phyloP scores from a whole-genome alignment of 2,888 invertebrate genomes.

The Metopia argyrocephala region DNA sequence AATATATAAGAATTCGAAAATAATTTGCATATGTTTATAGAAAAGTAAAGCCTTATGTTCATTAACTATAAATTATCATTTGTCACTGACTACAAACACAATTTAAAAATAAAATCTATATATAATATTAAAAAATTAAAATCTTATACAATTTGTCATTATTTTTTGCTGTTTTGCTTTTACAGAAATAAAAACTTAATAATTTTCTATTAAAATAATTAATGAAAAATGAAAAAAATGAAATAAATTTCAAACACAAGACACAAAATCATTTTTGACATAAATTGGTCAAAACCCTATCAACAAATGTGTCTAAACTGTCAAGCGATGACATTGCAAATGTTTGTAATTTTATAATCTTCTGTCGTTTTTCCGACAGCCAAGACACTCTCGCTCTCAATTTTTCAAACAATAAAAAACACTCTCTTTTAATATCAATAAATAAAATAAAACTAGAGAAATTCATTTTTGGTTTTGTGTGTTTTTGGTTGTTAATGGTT shows the following conservation, averaged over 20 bases:
- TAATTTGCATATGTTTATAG: slow-evolving; percentile 55
- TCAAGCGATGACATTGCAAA: slow-evolving; percentile 66
- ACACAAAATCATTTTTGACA: slow-evolving; percentile 63
- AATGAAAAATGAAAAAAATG: neutral
- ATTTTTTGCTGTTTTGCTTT: slow-evolving; percentile 10
- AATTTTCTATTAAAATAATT: neutral
- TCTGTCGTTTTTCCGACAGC: slow-evolving; percentile 3
- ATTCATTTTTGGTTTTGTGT: slow-evolving; percentile 28
- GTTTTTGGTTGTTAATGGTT: slow-evolving; percentile 40
- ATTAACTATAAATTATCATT: slow-evolving; percentile 37
- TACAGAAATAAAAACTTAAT: slow-evolving; percentile 4
- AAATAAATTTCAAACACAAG: neutral
- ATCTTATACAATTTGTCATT: slow-evolving; percentile 58
- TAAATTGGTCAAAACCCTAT: slow-evolving; percentile 66
- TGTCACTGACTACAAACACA: slow-evolving; percentile 32
- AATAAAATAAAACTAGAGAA: neutral
- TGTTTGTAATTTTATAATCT: slow-evolving; percentile 50
- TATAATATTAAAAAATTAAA: slow-evolving; percentile 3
- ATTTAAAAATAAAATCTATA: neutral
- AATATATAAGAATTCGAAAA: neutral
- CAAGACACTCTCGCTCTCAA: slow-evolving; percentile 13
- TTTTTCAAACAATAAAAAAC: neutral
- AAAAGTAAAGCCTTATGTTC: slow-evolving; percentile 31
- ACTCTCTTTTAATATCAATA: slow-evolving; percentile 2
- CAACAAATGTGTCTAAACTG: slow-evolving; percentile 66